Evolutionary conservation across 2,888 invertebrate genomes (phyloP), one percentile per base, ranked within the genome.

Genomic region (Temnothorax unifasciatus): DNA sequence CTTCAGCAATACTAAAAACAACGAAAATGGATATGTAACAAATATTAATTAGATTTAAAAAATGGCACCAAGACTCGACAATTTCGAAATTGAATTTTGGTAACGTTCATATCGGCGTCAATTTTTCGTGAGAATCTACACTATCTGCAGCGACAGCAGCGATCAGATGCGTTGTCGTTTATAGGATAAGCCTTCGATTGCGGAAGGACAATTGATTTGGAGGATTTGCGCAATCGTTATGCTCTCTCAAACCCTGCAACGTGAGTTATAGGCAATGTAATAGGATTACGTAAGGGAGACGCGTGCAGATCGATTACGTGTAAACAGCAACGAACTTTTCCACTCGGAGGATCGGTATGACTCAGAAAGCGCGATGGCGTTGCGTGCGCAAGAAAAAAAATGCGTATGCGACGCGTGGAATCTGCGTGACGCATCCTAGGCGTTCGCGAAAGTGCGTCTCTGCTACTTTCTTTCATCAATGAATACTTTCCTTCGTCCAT

Each of bases 251-350:
- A 61, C 47, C 73, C 47, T 25, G 21, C 25, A 44, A 8, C 57
- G 47, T 71, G 79, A 25, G 73, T 73, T 81, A 81, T 47, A 59
- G 54, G 5, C 79, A 9, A 34, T 73, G 38, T 81, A 81, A 81
- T 81, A 47, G 79, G 79, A 81, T 81, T 81, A 81, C 59, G 47
- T 71, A 64, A 73, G 73, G 73, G 79, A 59, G 79, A 59, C 4
- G 71, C 71, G 25, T 47, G 47, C 79, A 59, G 71, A 79, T 81
- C 79, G 79, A 73, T 81, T 81, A 81, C 47, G 59, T 59, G 47
- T 50, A 81, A 81, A 77, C 54, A 66, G 54, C 44, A 52, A 41
- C 76, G 68, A 66, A 66, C 77, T 81, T 79, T 79, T 81, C 50
- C 47, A 34, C 41, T 57, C 34, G 21, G 47, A 71, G 44, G 13